Conservation (phyloP, 2,888 invertebrate species). For the Baronia brevicornis region DNA sequence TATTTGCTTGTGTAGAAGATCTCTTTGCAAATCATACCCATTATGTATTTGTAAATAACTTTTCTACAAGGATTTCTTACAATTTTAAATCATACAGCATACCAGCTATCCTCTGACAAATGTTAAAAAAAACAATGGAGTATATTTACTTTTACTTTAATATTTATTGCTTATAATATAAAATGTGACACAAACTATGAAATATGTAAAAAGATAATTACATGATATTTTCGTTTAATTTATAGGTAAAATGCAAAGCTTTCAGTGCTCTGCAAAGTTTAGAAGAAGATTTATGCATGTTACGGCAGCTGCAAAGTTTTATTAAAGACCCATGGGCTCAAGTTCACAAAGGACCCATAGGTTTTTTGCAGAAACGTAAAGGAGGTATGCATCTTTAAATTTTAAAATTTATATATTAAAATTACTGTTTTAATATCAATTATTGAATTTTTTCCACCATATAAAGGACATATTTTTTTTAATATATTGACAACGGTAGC, state of each 20-base stretch:
- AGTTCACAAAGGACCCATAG: conserved; percentile 92
- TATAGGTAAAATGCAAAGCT: conserved; percentile 89
- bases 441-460: too few relatives aligned
- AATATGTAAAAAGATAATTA: background rate
- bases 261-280: conserved; percentile 93
- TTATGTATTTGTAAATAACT: too few relatives aligned
- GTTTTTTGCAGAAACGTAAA: conserved; percentile 86
- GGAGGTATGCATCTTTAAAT: conserved; percentile 81
- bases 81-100: too few relatives aligned
- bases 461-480: too few relatives aligned
- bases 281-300: conserved; percentile 89
- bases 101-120: too few relatives aligned
- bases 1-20: too few relatives aligned
- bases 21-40: too few relatives aligned
- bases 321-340: conserved; percentile 80
- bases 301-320: conserved; percentile 85
- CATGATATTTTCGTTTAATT: conserved; percentile 4
- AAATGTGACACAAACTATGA: background rate
- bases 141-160: background rate
- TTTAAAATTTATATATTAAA: too few relatives aligned
- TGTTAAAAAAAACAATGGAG: background rate
- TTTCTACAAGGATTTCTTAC: too few relatives aligned
- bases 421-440: too few relatives aligned
- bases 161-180: background rate
- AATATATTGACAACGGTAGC: too few relatives aligned